Percentiles rank a stretch among this genome's conserved stretches.
Evolutionary conservation across 2,888 invertebrate genomes (phyloP).

Genomic region (Chrysodeixis includens): DNA sequence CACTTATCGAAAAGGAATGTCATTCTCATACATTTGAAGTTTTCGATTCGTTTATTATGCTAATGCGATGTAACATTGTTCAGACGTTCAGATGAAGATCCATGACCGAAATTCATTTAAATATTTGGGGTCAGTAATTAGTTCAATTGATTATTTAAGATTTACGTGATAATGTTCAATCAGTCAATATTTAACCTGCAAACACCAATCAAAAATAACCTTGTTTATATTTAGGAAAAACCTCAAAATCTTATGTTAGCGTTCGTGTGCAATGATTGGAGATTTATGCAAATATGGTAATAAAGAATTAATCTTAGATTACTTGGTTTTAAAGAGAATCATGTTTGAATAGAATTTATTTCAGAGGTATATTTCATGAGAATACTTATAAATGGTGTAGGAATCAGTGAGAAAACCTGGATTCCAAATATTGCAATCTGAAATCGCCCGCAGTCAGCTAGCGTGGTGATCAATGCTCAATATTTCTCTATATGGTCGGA

Average conservation of each 20-base stretch:
- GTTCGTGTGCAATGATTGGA: slow-evolving; percentile 39
- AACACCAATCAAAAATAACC: slow-evolving; percentile 30
- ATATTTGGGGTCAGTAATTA: slow-evolving; percentile 4
- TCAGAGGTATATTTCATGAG: too few species aligned
- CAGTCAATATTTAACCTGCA: slow-evolving; percentile 34
- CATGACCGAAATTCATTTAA: slow-evolving; percentile 1
- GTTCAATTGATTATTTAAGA: background rate
- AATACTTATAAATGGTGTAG: too few species aligned
- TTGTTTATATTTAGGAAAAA: slow-evolving; percentile 32
- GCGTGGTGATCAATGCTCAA: too few species aligned
- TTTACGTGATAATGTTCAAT: slow-evolving; percentile 26
- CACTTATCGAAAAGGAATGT: too few species aligned
- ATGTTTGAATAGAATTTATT: background rate
- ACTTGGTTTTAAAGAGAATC: background rate
- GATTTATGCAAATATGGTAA: slow-evolving; percentile 35
- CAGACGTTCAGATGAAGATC: background rate
- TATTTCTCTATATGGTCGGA: too few species aligned
- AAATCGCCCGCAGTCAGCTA: too few species aligned
- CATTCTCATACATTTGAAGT: too few species aligned
- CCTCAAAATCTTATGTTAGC: slow-evolving; percentile 32
- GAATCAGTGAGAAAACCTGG: too few species aligned
- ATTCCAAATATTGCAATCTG: too few species aligned
- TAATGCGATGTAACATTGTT: too few species aligned
- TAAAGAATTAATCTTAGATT: background rate
- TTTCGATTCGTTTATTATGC: too few species aligned